Evolutionary conservation across 2,113 vertebrate genomes (phyloP).

Genomic region (Anarrhichthys ocellatus): DNA sequence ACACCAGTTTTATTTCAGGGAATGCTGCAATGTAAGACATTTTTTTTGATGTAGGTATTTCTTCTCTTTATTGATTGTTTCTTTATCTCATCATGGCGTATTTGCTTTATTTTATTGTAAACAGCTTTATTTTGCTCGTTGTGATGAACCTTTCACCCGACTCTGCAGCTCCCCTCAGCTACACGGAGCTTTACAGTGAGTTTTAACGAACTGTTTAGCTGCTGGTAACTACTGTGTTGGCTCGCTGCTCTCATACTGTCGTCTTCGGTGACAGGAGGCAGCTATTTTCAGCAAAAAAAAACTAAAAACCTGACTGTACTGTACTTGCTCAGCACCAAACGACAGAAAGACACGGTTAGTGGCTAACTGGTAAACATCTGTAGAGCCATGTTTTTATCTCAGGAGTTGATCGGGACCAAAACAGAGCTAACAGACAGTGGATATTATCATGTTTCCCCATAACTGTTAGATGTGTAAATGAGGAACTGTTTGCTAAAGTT

Average conservation of each 20-base stretch:
- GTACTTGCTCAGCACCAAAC: not conserved
- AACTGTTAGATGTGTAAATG: not conserved
- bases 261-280: not conserved
- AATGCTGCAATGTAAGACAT: not conserved
- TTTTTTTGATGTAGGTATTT: not conserved
- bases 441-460: not conserved
- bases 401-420: not conserved
- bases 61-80: not conserved
- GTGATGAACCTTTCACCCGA: not conserved
- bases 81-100: too few species aligned
- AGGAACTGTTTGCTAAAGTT: not conserved
- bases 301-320: not conserved
- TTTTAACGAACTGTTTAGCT: not conserved
- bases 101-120: not conserved
- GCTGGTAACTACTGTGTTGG: not conserved
- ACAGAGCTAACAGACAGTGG: not conserved
- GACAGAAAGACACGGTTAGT: not conserved
- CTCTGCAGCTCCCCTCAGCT: not conserved
- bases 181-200: not conserved
- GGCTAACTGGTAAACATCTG: not conserved
- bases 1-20: not conserved
- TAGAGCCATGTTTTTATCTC: not conserved
- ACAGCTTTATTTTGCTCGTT: not conserved
- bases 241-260: not conserved
- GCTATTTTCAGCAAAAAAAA: not conserved